Percentiles rank a stretch among this genome's conserved stretches.
phyloP scores from a whole-genome alignment of 2,888 invertebrate species.

The Helobdella robusta region DNA sequence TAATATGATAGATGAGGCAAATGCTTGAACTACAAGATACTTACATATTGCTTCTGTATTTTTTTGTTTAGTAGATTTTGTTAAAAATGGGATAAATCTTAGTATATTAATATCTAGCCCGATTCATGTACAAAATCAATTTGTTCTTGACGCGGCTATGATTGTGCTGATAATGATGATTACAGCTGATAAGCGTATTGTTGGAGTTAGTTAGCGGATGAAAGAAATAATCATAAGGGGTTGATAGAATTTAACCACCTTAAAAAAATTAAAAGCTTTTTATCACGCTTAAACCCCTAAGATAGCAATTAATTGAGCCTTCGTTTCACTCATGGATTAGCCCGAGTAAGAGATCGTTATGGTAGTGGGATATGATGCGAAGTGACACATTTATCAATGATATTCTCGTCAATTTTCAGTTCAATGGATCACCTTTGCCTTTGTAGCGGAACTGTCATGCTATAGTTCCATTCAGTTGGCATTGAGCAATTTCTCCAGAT shows the following conservation, averaged over 20 bases:
- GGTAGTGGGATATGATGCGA: no score
- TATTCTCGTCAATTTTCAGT: no score
- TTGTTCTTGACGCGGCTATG: slow-evolving; percentile 18
- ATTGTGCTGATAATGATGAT: slow-evolving; percentile 20
- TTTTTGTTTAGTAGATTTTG: slow-evolving; percentile 21
- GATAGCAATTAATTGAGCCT: slow-evolving; percentile 56
- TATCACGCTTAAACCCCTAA: slow-evolving; percentile 36
- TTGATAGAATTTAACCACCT: slow-evolving; percentile 34
- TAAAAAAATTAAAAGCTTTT: slow-evolving; percentile 35
- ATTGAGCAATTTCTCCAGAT: no score
- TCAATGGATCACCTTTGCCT: no score
- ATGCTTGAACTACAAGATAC: slow-evolving; percentile 34
- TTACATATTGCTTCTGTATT: slow-evolving; percentile 36
- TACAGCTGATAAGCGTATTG: not conserved
- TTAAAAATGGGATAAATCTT: slow-evolving; percentile 34
- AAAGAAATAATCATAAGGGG: slow-evolving; percentile 26
- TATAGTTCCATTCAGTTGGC: no score
- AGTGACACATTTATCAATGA: no score
- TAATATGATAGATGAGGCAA: slow-evolving; percentile 31
- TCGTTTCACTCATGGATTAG: slow-evolving; percentile 56
- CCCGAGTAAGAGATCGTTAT: no score
- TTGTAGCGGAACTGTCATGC: no score
- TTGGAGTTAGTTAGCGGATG: no score
- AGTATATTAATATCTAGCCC: slow-evolving; percentile 36
- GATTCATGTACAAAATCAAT: slow-evolving; percentile 29